Evolutionary conservation across 1,140 invertebrate genomes (phyloP), one percentile per base, ranked within the genome.

Genomic region (Drosophila aff.): DNA sequence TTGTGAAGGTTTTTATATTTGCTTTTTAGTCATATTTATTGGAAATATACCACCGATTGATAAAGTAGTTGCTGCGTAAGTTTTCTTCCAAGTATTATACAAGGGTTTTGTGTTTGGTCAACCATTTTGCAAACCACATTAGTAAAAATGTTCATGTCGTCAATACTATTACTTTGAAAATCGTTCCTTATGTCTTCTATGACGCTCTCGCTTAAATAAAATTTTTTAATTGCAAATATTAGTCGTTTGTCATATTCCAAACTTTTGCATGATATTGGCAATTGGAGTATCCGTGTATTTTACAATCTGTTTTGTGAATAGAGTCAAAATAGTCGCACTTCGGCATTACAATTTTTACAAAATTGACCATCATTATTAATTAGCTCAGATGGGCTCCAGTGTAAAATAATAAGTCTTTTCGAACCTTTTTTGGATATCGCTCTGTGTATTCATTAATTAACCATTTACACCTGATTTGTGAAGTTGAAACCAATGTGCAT

Each of bases 41-140:
- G 97, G 97, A 92, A 97, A 97, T 77, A 97, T 97, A 4, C 97
- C 97, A 46, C 96, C 96, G 57, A 97, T 95, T 53, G 50, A 53
- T 68, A 94, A 94, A 21, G 7, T 21, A 95, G 90, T 3, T 93
- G 95, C 2, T 93, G 93, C 87, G 58, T 93, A 91, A 0, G 94
- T 94, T 57, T 94, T 92, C 15, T 36, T 33, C 96, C 96, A 96
- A 9, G 85, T 72, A 0, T 78, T 76, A 92, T 95, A 94, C 3
- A 93, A 92, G 18, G 92, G 66, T n/a, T 93, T n/a, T 87, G 82
- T 96, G 94, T 3, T 94, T 77, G 18, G 78, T 92, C 46, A 97
- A 81, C 96, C 96, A 97, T 11, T 94, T n/a, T 83, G 82, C 97
- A 97, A 1, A 96, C 96, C 1, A 96, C 93, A 9, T 94, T 76